Percentiles rank a stretch among this genome's conserved stretches.
Conservation (phyloP, 64 coral and sea anemone genomes). For the Hydrozoanthus tunicans region DNA sequence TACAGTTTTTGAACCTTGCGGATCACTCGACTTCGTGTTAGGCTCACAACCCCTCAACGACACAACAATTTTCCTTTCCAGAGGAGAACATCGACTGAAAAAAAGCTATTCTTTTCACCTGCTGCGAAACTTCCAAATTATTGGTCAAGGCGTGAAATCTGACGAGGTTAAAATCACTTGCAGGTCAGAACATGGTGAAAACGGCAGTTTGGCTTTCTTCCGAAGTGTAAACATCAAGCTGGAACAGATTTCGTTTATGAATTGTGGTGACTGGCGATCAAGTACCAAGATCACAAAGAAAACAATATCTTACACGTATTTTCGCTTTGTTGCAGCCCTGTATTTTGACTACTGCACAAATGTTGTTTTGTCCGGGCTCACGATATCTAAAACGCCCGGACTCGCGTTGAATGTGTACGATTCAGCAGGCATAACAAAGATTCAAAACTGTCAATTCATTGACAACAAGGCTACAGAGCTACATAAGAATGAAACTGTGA, state of each 20-base stretch:
- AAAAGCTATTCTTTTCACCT: constrained; percentile 39
- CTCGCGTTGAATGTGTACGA: constrained; percentile 74
- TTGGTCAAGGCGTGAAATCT: constrained; percentile 17
- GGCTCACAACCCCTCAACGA: not conserved
- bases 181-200: not conserved
- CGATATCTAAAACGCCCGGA: constrained; percentile 65
- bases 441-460: constrained; percentile 57
- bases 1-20: not conserved
- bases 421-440: constrained; percentile 55
- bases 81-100: constrained; percentile 46
- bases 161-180: constrained; percentile 57
- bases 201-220: constrained; percentile 74
- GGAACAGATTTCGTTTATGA: constrained; percentile 33
- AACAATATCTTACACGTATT: constrained; percentile 26
- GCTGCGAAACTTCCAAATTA: constrained; percentile 54
- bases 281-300: constrained; percentile 26
- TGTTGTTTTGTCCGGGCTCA: constrained; percentile 47
- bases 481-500: constrained; percentile 19
- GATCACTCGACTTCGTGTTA: constrained; percentile 41
- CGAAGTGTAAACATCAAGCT: constrained; percentile 62
- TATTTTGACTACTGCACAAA: constrained; percentile 78
- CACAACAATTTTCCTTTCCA: constrained; percentile 16
- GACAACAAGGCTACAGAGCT: constrained; percentile 50
- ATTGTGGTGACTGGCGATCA: constrained; percentile 76
- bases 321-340: constrained; percentile 60